phyloP scores from a whole-genome alignment of 64 coral and sea anemone species.

The Trachythela sp. region DNA sequence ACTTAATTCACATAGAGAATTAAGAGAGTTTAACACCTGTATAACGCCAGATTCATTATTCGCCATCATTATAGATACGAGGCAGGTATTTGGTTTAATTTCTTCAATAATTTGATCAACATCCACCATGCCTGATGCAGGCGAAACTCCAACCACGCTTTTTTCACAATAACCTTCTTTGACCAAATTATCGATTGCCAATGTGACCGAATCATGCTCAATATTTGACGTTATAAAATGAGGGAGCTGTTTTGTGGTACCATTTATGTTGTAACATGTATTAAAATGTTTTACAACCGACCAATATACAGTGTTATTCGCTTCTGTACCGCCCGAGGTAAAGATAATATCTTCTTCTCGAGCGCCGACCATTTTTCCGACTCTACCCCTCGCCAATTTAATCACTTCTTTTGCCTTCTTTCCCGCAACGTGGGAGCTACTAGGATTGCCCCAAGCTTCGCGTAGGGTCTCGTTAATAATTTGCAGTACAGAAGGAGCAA shows the following conservation, averaged over 20 bases:
- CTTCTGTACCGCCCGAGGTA: conserved; percentile 87
- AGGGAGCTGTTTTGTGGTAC: conserved; percentile 32
- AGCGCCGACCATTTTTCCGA: conserved; percentile 68
- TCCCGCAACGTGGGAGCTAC: conserved; percentile 75
- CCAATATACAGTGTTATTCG: conserved; percentile 76
- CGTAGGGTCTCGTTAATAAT: conserved; percentile 66
- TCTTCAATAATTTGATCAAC: conserved; percentile 49
- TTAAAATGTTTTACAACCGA: conserved; percentile 47
- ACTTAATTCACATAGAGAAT: too few relatives aligned
- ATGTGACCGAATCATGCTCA: conserved; percentile 78
- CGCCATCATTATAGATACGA: conserved; percentile 96
- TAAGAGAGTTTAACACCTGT: conserved; percentile 62
- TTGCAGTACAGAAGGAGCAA: conserved; percentile 72
- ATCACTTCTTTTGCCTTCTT: conserved; percentile 73
- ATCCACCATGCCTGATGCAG: conserved; percentile 73
- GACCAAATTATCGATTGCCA: conserved; percentile 61
- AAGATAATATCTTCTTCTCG: conserved; percentile 64
- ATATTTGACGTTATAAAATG: conserved; percentile 89
- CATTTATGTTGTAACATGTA: neutral
- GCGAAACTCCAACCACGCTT: conserved; percentile 56
- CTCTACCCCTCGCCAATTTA: conserved; percentile 54
- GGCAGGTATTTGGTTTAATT: conserved; percentile 72
- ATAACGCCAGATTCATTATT: conserved; percentile 98
- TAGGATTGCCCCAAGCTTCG: conserved; percentile 98
- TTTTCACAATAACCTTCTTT: conserved; percentile 44